Evolutionary conservation across 30 jellyfish, hydroid and myxozoan genomes (phyloP).

Genomic region (Nemopilema nomurai): DNA sequence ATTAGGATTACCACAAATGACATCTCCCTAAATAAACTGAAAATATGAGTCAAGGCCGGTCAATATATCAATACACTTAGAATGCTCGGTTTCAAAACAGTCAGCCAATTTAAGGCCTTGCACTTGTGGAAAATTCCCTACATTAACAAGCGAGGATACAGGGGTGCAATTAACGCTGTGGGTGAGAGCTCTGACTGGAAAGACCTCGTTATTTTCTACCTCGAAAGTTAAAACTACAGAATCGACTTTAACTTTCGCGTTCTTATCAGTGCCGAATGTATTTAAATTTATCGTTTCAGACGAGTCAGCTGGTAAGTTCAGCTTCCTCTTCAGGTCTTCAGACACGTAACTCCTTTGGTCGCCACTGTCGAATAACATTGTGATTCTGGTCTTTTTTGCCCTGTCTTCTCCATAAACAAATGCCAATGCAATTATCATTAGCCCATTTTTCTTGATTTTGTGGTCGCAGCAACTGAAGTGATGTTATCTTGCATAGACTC

Average conservation of each 20-base stretch:
- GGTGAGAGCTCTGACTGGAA: neutral
- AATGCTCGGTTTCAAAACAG: constrained; percentile 12
- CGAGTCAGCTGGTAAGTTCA: neutral
- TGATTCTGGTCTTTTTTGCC: neutral
- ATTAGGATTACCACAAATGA: constrained; percentile 17
- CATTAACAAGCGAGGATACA: constrained; percentile 13
- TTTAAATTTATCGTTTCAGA: constrained; percentile 1
- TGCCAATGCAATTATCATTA: neutral
- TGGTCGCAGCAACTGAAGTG: constrained; percentile 1
- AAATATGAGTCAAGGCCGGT: constrained; percentile 19
- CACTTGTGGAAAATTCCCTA: constrained; percentile 18
- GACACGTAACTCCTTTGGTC: constrained; percentile 19
- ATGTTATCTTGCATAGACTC: neutral
- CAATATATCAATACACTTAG: constrained; percentile 20
- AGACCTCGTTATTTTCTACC: neutral
- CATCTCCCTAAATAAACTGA: constrained; percentile 28
- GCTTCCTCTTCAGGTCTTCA: constrained; percentile 2
- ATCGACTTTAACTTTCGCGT: constrained; percentile 8
- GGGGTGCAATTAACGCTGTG: constrained; percentile 15
- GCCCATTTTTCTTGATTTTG: constrained; percentile 15
- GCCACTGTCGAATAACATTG: constrained; percentile 34
- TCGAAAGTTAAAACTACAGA: constrained; percentile 6
- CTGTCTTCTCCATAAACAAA: neutral
- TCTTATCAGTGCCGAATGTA: constrained; percentile 33
- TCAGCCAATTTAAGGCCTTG: constrained; percentile 13